Evolutionary conservation across 2,113 vertebrate genomes (phyloP).

Genomic region (Nyctereutes procyonoides): DNA sequence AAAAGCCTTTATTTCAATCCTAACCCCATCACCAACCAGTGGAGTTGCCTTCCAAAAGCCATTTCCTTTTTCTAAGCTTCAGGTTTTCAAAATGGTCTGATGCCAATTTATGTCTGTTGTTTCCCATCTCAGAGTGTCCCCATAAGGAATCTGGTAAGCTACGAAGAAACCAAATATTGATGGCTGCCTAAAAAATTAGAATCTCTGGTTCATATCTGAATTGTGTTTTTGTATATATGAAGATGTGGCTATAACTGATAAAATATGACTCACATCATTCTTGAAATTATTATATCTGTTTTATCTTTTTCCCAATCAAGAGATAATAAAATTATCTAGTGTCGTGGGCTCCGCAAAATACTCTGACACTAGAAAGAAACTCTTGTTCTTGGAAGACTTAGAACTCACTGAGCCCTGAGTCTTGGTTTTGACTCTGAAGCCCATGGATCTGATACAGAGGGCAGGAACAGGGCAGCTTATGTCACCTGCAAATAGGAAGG

Average conservation of each 20-base stretch:
- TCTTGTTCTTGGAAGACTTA: not conserved
- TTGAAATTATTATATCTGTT: not conserved
- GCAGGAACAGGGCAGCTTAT: not conserved
- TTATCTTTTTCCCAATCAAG: not conserved
- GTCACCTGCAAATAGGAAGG: not conserved
- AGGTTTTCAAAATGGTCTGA: not conserved
- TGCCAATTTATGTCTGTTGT: not conserved
- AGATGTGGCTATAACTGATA: not conserved
- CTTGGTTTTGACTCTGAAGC: not conserved
- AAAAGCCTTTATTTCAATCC: constrained; percentile 48
- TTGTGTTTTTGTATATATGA: not conserved
- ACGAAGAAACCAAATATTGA: not conserved
- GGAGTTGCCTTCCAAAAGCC: constrained; percentile 40
- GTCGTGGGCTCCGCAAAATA: not conserved
- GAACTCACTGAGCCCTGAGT: not conserved
- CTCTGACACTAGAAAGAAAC: not conserved
- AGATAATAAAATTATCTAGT: not conserved
- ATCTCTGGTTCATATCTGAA: not conserved
- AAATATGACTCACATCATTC: not conserved
- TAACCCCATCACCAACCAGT: not conserved
- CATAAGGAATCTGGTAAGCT: not conserved
- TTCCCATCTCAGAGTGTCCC: not conserved
- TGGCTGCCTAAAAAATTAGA: not conserved
- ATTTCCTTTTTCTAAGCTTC: constrained; percentile 49
- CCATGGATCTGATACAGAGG: not conserved